Evolutionary conservation across 2,888 invertebrate genomes (phyloP).

Genomic region (Microplitis manilae): DNA sequence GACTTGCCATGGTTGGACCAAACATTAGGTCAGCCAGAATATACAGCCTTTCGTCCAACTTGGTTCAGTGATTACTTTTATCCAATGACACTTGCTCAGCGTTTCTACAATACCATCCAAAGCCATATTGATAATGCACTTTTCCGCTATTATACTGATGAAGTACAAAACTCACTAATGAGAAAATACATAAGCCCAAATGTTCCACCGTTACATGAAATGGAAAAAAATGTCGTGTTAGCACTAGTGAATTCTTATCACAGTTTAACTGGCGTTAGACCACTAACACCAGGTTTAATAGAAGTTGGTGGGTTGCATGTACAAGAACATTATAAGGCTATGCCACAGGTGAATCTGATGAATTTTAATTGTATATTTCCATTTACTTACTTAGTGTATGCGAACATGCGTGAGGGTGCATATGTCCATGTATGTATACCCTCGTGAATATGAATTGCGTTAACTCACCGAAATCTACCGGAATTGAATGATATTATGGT

Average conservation of each 20-base stretch:
- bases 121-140: slow-evolving; percentile 31
- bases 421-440: too few species aligned
- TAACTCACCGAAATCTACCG: too few species aligned
- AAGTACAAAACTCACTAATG: slow-evolving; percentile 49
- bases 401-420: too few species aligned
- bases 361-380: too few species aligned
- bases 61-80: slow-evolving; percentile 40
- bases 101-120: slow-evolving; percentile 44
- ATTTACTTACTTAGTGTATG: too few species aligned
- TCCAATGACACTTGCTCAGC: slow-evolving; percentile 46
- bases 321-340: slow-evolving; percentile 40
- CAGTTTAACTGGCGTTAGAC: slow-evolving; percentile 48
- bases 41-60: slow-evolving; percentile 76
- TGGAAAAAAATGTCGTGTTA: slow-evolving; percentile 50
- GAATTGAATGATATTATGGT: too few species aligned
- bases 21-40: slow-evolving; percentile 75
- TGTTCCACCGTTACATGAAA: slow-evolving; percentile 48
- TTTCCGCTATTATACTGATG: slow-evolving; percentile 40
- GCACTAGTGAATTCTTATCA: slow-evolving; percentile 49
- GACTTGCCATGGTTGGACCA: slow-evolving; percentile 76
- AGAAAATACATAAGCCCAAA: slow-evolving; percentile 52
- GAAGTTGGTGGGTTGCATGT: slow-evolving; percentile 52
- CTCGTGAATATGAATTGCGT: too few species aligned
- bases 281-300: slow-evolving; percentile 43
- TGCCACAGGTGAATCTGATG: slow-evolving; percentile 41